Percentiles rank a stretch among this genome's conserved stretches.
These are phyloP conservation scores for Drosophila aldrichi DNA, from an alignment of 2,888 invertebrate genomes.

Conservation along the genomic window DNA sequence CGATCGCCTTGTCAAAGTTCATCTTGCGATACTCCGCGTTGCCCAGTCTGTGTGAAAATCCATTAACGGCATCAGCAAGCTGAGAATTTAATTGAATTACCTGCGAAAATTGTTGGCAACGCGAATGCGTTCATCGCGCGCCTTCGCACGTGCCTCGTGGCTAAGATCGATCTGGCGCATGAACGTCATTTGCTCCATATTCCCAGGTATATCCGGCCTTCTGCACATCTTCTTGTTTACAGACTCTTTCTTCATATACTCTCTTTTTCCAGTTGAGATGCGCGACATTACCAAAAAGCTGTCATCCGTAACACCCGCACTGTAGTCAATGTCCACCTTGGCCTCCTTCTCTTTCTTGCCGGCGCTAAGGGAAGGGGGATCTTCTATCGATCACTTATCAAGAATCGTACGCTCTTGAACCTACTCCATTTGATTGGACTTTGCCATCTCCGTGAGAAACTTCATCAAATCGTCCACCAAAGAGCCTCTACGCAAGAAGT, in stretches of 20 bases:
- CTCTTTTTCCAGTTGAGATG: rapidly evolving
- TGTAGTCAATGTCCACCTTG: constrained; percentile 11
- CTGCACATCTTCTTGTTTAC: rapidly evolving
- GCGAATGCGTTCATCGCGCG: constrained; percentile 27
- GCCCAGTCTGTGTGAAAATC: constrained; percentile 35
- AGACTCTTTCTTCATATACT: too few relatives aligned
- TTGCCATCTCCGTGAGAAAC: constrained; percentile 32
- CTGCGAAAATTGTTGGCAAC: constrained; percentile 54
- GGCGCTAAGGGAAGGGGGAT: neutral
- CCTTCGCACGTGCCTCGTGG: neutral
- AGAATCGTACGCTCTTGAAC: neutral
- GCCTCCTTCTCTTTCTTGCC: constrained; percentile 28
- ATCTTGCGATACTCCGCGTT: constrained; percentile 50
- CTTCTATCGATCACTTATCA: neutral
- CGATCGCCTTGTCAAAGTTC: constrained; percentile 50
- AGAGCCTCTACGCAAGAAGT: constrained; percentile 34
- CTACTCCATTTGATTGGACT: constrained; percentile 44
- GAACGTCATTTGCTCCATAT: constrained; percentile 34
- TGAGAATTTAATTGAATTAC: constrained; percentile 11
- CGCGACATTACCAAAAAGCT: constrained; percentile 26
- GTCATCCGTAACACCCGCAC: constrained; percentile 17
- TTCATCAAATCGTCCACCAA: constrained; percentile 36
- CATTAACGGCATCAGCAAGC: neutral
- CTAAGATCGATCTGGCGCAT: constrained; percentile 50
- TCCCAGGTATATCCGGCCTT: neutral